Evolutionary conservation across 2,113 vertebrate species (phyloP), one percentile per base, ranked within the genome.

Genomic region (Brachyistius frenatus): DNA sequence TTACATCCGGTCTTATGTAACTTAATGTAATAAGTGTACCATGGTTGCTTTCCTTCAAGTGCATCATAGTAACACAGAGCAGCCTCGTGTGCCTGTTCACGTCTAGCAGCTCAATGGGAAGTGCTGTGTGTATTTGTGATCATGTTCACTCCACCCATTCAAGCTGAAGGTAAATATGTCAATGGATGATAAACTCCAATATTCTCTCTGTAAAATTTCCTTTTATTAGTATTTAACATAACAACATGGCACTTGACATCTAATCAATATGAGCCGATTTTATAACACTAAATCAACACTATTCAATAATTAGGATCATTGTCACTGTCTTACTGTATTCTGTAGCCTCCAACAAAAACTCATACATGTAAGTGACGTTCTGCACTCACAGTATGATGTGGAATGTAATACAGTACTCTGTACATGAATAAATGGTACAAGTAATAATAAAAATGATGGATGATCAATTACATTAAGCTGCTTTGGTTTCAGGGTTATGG

Each of bases 21-120:
- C 67, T 9, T 52, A 44, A 36, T 71, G 32, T 66, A 58, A 74
- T 61, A 61, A 69, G 47, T 11, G 10, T 54, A n/a, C 72, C 14
- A 76, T 63, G 0, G 2, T 16, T 60, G 36, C 3, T 65, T 11
- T 55, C 47, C 30, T n/a, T 13, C 5, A 57, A 50, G 11, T 39
- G 35, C 33, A 57, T 60, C 8, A 30, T 15, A 14, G 13, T 15
- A 31, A 30, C 11, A 36, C 4, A 62, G 33, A 41, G 32, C 31
- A 53, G 65, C 44, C 58, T 60, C 16, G 50, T 56, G 16, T 62
- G 44, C 14, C 37, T 35, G 10, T 60, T 33, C n/a, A 53, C 6
- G 2, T 65, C 10, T 37, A 23, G 33, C 39, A 62, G 56, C 46
- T 44, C 13, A 23, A 23, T 23, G 23, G 23, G 41, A 11, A 44